Evolutionary conservation across 2,797 vertebrate genomes (phyloP).

Genomic region (Sebastolobus altivelis): DNA sequence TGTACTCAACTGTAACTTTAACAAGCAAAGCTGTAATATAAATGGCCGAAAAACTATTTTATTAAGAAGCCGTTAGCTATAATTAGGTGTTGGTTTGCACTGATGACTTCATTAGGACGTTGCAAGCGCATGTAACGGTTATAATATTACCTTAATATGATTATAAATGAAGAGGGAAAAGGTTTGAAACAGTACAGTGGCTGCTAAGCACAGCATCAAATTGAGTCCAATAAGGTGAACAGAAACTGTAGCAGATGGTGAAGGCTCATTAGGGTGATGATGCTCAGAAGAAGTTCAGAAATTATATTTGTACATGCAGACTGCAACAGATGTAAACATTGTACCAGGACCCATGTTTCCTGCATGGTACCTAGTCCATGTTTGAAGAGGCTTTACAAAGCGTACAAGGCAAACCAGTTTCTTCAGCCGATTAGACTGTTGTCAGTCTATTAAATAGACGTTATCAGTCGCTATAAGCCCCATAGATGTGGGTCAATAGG

Average conservation of each 20-base stretch:
- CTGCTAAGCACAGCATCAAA: constrained; percentile 27
- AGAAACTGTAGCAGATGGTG: constrained; percentile 15
- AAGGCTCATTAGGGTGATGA: constrained; percentile 33
- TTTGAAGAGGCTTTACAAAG: not conserved
- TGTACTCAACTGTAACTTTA: not conserved
- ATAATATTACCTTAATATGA: constrained; percentile 13
- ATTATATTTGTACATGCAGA: not conserved
- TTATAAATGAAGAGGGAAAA: constrained; percentile 14
- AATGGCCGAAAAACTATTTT: not conserved
- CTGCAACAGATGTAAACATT: not conserved
- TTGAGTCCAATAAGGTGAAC: constrained; percentile 27
- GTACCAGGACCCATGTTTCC: not conserved
- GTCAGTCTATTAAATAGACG: too few relatives aligned
- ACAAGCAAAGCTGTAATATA: constrained; percentile 11
- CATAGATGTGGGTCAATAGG: too few relatives aligned
- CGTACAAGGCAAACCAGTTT: not conserved
- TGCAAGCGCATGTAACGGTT: not conserved
- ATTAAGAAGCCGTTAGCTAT: not conserved
- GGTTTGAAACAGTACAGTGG: constrained; percentile 6
- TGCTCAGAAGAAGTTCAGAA: constrained; percentile 8
- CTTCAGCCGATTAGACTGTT: too few relatives aligned
- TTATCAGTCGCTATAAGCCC: too few relatives aligned
- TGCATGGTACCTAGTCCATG: not conserved
- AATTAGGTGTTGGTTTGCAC: constrained; percentile 25
- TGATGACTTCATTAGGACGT: constrained; percentile 18